Evolutionary conservation across 1,140 invertebrate genomes (phyloP), one percentile per base, ranked within the genome.

Genomic region (Aradophagus sp.): DNA sequence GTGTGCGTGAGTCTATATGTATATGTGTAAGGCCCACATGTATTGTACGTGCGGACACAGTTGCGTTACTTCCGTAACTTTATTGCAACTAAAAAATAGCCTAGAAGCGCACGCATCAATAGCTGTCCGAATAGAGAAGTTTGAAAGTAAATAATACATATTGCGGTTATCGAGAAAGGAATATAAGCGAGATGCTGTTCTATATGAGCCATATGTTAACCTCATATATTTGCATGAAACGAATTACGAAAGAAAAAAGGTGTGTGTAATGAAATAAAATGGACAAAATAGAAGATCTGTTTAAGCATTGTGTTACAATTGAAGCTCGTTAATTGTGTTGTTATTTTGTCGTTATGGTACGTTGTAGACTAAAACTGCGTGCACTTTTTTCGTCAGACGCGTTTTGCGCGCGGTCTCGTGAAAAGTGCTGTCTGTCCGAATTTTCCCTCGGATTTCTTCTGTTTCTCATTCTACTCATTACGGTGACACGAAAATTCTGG

Each of bases 1-100:
- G 73, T 80, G 78, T 80, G 71, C 41, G 53, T 72, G 73, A 53
- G 56, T 66, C 35, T 73, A 62, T 73, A 58, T 70, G 66, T 76
- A 50, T 67, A 65, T 70, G 35, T 73, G 48, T 45, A 61, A 63
- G 71, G 71, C 65, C 34, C 71, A 66, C 61, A 69, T 45, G 70
- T 73, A 67, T 63, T 45, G 67, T 70, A 69, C 62, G 61, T 71
- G 71, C 70, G 62, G 62, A 71, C 66, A 75, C 62, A 70, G 35
- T 70, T 53, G 56, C 50, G 56, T 56, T 66, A 70, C 42, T 66
- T 55, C 61, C 65, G 53, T 72, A 48, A 55, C 36, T 26, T 45
- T 63, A 27, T 65, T 61, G 65, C 71, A 69, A 61, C 65, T 69
- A 69, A 69, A 69, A 68, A 56, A 56, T 69, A 74, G 66, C 72